Conservation (phyloP, 2,113 vertebrate species). For the Neotragus pygmaeus region DNA sequence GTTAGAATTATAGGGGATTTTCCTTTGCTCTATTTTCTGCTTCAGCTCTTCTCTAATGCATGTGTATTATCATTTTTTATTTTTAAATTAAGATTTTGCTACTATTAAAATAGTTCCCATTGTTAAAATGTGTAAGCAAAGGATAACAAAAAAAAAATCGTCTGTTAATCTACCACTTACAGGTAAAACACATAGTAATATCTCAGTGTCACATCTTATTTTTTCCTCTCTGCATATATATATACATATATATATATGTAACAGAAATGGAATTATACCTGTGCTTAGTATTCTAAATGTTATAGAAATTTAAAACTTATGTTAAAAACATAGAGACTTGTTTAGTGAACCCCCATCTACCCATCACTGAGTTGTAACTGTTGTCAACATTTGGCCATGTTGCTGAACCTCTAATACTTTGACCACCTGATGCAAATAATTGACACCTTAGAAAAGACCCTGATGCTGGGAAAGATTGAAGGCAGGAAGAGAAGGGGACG, state of each 20-base stretch:
- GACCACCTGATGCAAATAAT: not conserved
- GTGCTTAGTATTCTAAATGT: not conserved
- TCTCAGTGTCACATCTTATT: not conserved
- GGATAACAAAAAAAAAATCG: not conserved
- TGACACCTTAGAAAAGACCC: not conserved
- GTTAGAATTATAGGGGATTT: not conserved
- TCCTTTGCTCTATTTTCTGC: not conserved
- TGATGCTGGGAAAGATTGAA: not conserved
- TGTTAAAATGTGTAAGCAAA: not conserved
- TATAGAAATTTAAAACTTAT: slow-evolving; percentile 1
- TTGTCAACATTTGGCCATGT: not conserved
- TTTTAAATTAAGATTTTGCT: not conserved
- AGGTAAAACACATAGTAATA: not conserved
- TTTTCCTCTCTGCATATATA: not conserved
- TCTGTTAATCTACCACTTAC: not conserved
- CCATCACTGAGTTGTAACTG: not conserved
- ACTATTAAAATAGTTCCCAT: not conserved
- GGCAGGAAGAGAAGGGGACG: not conserved
- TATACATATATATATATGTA: not conserved
- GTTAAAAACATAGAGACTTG: not conserved
- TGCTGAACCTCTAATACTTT: not conserved
- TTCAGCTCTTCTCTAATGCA: not conserved
- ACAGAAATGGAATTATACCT: slow-evolving; percentile 14
- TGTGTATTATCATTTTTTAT: not conserved
- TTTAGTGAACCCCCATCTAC: not conserved